Percentiles rank a stretch among this genome's conserved stretches.
Evolutionary conservation across 2,888 invertebrate species (phyloP).

Genomic region (Dastarcus helophoroides): DNA sequence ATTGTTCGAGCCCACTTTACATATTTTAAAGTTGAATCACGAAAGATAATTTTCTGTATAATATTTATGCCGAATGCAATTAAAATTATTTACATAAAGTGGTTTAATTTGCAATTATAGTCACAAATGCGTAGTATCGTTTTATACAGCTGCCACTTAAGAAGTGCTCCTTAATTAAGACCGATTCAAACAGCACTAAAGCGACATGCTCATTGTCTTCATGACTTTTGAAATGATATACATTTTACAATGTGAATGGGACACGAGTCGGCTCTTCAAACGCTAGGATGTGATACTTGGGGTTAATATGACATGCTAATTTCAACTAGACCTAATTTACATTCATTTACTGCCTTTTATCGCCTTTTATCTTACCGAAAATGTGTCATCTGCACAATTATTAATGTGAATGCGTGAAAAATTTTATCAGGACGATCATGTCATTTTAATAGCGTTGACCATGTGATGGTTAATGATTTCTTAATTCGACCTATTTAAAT

Average conservation of each 20-base stretch:
- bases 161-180: slow-evolving; percentile 10
- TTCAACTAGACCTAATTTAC: slow-evolving; percentile 36
- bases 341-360: slow-evolving; percentile 33
- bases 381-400: too few species aligned
- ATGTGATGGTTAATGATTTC: too few species aligned
- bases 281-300: slow-evolving; percentile 28
- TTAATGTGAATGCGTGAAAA: too few species aligned
- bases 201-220: slow-evolving; percentile 5
- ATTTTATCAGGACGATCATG: too few species aligned
- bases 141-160: slow-evolving; percentile 22
- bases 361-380: slow-evolving; percentile 29
- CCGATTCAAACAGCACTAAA: slow-evolving; percentile 9
- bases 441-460: too few species aligned
- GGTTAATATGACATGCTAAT: slow-evolving; percentile 37
- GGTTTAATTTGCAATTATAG: slow-evolving; percentile 27
- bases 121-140: slow-evolving; percentile 23
- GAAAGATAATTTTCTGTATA: too few species aligned
- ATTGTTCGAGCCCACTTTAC: too few species aligned
- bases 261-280: slow-evolving; percentile 19
- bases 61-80: slow-evolving; percentile 25
- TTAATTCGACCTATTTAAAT: too few species aligned
- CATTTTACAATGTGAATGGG: slow-evolving; percentile 9
- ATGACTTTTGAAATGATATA: too few species aligned
- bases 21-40: too few species aligned
- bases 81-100: slow-evolving; percentile 29